Evolutionary conservation across 2,113 vertebrate genomes (phyloP), one percentile per base, ranked within the genome.

Genomic region (Lycocorax pyrrhopterus): DNA sequence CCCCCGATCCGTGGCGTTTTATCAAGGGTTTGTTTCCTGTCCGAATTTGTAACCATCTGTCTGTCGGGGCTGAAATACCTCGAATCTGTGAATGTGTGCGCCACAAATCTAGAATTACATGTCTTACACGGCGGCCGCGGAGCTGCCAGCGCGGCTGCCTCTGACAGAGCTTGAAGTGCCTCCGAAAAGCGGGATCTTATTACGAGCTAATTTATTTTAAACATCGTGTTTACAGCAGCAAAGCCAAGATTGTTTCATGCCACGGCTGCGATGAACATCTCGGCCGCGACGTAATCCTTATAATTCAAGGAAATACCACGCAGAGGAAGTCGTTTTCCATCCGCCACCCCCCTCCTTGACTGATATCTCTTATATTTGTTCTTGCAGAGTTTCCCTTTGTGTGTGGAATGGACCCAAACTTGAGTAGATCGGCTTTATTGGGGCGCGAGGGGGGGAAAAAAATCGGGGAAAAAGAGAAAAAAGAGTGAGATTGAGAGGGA

Each of bases 291-390:
- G 76, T 51, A 83, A 78, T 41, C 64, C 89, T 60, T 49, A 93
- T 87, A 97, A 96, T 94, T 90, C 87, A 94, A 96, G 96, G 93
- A 97, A 97, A 92, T 72, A 75, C 71, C 81, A 95, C 18, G 91
- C 74, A 75, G 51, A 80, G 93, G 88, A 93, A 96, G 75, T 72
- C 69, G 62, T 72, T 71, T 87, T 69, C 33, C 56, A 39, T 16
- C 69, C 79, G 81, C 77, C 74, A 26, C 86, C 51, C 14, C 93
- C 52, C 49, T 71, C 62, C 72, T 35, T 63, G 94, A 53, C 83
- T 72, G 56, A 92, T 89, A 85, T 64, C 88, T 87, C 72, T 83
- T 35, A 75, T 83, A 87, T 82, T 91, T 94, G 88, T 96, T 92
- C 82, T 87, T 88, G 88, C 91, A 90, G 94, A 89, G 93, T 92